Conservation (phyloP, 2,113 vertebrate species). For the Isurus oxyrinchus region DNA sequence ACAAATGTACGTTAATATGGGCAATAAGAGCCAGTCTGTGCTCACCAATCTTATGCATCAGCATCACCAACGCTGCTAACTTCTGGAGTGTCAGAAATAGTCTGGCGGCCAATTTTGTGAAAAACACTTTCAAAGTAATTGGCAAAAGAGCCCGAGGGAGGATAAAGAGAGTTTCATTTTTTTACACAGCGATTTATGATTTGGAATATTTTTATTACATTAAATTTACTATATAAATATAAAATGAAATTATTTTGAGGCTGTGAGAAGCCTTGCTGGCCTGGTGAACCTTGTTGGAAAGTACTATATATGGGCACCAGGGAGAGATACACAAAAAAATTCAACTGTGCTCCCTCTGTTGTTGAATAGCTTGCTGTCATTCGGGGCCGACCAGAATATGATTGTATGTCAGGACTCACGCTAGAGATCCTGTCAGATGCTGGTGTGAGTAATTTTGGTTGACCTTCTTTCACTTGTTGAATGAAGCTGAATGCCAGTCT, state of each 20-base stretch:
- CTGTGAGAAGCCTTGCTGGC: neutral
- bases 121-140: neutral
- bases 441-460: neutral
- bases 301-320: neutral
- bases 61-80: neutral
- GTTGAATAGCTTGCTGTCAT: neutral
- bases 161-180: neutral
- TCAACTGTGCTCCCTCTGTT: neutral
- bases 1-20: neutral
- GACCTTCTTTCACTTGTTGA: neutral
- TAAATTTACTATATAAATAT: neutral
- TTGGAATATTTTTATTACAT: neutral
- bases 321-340: neutral
- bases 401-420: neutral
- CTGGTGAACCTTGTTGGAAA: neutral
- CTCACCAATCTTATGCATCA: neutral
- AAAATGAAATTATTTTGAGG: neutral
- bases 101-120: neutral
- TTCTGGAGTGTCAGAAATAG: neutral
- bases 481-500: slow-evolving; percentile 7
- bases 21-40: neutral
- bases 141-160: neutral
- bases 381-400: neutral
- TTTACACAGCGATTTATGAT: neutral
- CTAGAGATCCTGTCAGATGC: neutral